Evolutionary conservation across 2,113 vertebrate genomes (phyloP).

Genomic region (Zosterops pallidus): DNA sequence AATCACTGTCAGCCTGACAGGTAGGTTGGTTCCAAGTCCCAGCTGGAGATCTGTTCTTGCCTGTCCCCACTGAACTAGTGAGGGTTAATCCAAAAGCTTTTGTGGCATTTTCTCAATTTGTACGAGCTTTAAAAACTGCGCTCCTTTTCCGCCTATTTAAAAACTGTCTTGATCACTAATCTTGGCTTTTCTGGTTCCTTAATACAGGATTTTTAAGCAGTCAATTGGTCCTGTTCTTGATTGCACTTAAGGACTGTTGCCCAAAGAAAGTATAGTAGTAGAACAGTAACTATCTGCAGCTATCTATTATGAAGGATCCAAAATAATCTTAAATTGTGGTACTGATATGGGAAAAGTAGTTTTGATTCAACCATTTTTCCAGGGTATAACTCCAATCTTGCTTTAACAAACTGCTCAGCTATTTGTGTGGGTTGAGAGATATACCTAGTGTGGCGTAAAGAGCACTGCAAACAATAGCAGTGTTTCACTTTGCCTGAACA

Average conservation of each 20-base stretch:
- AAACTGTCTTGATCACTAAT: background rate
- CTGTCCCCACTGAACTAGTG: background rate
- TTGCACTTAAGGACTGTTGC: background rate
- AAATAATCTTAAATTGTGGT: background rate
- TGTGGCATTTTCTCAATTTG: background rate
- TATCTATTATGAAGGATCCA: background rate
- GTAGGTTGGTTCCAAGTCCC: background rate
- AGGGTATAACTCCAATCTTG: fast-evolving
- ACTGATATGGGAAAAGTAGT: background rate
- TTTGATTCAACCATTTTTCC: background rate
- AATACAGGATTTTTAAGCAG: background rate
- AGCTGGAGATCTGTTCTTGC: background rate
- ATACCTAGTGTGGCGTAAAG: fast-evolving
- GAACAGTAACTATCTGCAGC: background rate
- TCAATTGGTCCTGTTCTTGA: background rate
- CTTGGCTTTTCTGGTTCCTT: background rate
- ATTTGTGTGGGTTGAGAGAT: background rate
- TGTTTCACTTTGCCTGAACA: background rate
- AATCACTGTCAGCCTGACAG: background rate
- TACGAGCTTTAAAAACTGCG: fast-evolving
- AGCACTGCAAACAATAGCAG: background rate
- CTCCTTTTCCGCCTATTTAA: background rate
- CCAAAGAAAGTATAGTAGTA: background rate
- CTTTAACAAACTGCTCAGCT: background rate
- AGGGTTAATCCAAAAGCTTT: background rate